Percentiles rank a stretch among this genome's conserved stretches.
Evolutionary conservation across 1,140 invertebrate genomes (phyloP).

Genomic region (Olivierus martensii): DNA sequence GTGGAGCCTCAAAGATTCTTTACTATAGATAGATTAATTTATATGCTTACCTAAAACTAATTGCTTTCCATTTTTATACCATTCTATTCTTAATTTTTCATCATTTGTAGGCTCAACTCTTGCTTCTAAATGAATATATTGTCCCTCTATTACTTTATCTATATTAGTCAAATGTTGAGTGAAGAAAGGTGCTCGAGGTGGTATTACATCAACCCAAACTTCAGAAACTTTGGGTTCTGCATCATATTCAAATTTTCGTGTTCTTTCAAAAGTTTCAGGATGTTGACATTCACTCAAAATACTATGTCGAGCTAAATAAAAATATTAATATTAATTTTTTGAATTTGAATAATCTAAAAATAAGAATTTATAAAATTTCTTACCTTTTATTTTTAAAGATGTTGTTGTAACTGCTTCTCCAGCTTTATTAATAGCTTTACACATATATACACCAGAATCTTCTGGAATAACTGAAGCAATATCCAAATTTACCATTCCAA

Average conservation of each 20-base stretch:
- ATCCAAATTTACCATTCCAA: slow-evolving; percentile 85
- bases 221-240: slow-evolving; percentile 49
- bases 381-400: slow-evolving; percentile 61
- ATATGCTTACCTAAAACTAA: slow-evolving; percentile 51
- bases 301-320: slow-evolving; percentile 40
- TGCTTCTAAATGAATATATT: slow-evolving; percentile 24
- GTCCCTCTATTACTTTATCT: slow-evolving; percentile 71
- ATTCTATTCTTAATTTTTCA: slow-evolving; percentile 46
- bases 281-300: slow-evolving; percentile 66
- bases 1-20: too few relatives aligned
- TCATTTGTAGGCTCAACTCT: slow-evolving; percentile 32
- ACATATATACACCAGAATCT: slow-evolving; percentile 85
- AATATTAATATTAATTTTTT: too few relatives aligned
- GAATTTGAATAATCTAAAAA: too few relatives aligned
- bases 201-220: slow-evolving; percentile 36
- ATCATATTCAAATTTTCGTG: slow-evolving; percentile 71
- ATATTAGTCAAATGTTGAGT: slow-evolving; percentile 76
- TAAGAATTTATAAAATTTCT: too few relatives aligned
- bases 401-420: slow-evolving; percentile 84
- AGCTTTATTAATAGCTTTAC: slow-evolving; percentile 76
- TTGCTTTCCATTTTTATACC: slow-evolving; percentile 84
- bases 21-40: too few relatives aligned
- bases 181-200: slow-evolving; percentile 67
- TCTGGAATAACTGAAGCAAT: slow-evolving; percentile 74
- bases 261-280: slow-evolving; percentile 77